These are phyloP conservation scores for Dicranocentrus wangi DNA, from an alignment of 2,888 invertebrate species.

Conservation along the genomic window DNA sequence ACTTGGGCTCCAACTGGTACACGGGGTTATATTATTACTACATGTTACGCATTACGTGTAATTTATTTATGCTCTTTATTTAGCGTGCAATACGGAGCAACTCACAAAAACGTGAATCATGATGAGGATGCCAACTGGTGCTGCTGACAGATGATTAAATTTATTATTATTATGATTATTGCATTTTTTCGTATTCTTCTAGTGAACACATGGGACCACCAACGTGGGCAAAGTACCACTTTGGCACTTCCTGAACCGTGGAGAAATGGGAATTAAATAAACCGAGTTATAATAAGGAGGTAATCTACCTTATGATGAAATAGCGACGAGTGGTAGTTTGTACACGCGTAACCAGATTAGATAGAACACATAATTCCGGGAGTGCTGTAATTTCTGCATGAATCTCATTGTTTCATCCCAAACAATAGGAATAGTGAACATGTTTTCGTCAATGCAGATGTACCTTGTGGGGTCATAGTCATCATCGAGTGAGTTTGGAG, in stretches of 20 bases:
- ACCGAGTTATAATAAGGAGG: not conserved
- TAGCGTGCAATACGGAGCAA: too few relatives aligned
- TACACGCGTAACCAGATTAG: not conserved
- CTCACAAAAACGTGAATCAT: constrained; percentile 22
- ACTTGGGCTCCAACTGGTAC: constrained; percentile 11
- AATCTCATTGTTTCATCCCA: not conserved
- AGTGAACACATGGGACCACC: constrained; percentile 37
- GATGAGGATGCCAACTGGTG: constrained; percentile 45
- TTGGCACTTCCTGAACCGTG: constrained; percentile 55
- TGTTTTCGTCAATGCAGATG: not conserved
- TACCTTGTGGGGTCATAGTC: too few relatives aligned
- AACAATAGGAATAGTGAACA: not conserved
- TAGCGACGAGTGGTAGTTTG: not conserved
- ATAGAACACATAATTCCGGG: constrained; percentile 45
- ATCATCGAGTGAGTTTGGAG: too few relatives aligned
- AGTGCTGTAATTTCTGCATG: constrained; percentile 38
- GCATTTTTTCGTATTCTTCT: constrained; percentile 9
- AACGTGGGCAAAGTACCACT: constrained; percentile 28
- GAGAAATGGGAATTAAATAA: constrained; percentile 21
- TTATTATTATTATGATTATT: constrained; percentile 43
- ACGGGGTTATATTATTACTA: too few relatives aligned
- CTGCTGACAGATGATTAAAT: constrained; percentile 54
- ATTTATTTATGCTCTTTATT: too few relatives aligned
- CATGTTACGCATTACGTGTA: too few relatives aligned
- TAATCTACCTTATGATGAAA: not conserved